Evolutionary conservation across 2,113 vertebrate genomes (phyloP), one percentile per base, ranked within the genome.

Genomic region (Lonchura striata): DNA sequence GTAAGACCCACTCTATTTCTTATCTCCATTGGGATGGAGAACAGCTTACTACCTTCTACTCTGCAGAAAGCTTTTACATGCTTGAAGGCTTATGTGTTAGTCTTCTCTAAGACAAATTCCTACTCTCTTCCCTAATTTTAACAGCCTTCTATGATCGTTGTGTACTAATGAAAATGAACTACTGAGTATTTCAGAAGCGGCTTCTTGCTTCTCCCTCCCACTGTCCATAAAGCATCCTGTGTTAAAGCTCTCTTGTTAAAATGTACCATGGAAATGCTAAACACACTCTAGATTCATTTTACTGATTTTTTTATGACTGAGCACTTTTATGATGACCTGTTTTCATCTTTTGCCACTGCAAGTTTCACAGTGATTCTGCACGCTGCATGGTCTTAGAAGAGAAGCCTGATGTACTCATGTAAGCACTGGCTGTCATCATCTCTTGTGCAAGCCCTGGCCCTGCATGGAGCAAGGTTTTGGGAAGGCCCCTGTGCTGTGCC

Each of bases 391-490:
- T n/a, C 20, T 28, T 20, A 82, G n/a, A 23, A 66, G 56, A 76
- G 33, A 31, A 64, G 37, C 25, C 59, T 49, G 57, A 31, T n/a
- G 2, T 11, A 1, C 1, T 1, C 28, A 11, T 2, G 3, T 8
- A 13, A 68, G 47, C 10, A 42, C 25, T 21, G n/a, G 28, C 25
- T 5, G n/a, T n/a, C n/a, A n/a, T n/a, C 41, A 57, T 23, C 37
- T 57, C 37, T 52, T 1, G 3, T 10, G 16, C 17, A 30, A 23
- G 42, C 33, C 39, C 52, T 31, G 33, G 23, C 31, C 22, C 37
- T 39, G 49, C 30, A 25, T 2, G n/a, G 47, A 52, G 25, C 21
- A 52, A 59, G 30, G 31, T 39, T 92, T 44, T 53, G 28, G 31
- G n/a, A n/a, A 80, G 79, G 16, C 4, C 39, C 27, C 33, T 24